Evolutionary conservation across 2,888 invertebrate genomes (phyloP).

Genomic region (Meta bourneti): DNA sequence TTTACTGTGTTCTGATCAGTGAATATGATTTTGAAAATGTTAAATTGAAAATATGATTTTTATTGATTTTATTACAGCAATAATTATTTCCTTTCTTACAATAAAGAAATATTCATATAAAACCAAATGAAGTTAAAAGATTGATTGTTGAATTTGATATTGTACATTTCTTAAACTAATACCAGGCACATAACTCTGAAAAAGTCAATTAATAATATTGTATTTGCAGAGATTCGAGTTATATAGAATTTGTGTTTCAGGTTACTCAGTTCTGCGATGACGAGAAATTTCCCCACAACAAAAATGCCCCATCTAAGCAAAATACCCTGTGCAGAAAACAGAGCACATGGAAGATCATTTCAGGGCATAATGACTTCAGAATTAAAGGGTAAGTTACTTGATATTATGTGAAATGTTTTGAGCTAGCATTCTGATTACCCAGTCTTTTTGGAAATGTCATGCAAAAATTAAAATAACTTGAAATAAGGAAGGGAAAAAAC

Average conservation of each 20-base stretch:
- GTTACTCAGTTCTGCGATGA: constrained; percentile 68
- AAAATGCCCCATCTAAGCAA: constrained; percentile 80
- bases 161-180: no score
- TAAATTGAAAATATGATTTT: no score
- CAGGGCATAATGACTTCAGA: constrained; percentile 76
- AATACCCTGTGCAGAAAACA: constrained; percentile 80
- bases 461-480: neutral
- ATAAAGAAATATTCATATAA: no score
- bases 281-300: constrained; percentile 78
- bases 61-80: no score
- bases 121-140: no score
- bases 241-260: neutral
- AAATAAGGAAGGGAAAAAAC: neutral
- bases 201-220: no score
- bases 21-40: no score
- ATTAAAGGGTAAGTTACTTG: constrained; percentile 42
- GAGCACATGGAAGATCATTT: constrained; percentile 80
- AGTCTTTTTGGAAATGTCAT: neutral
- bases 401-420: neutral
- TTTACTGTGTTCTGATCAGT: no score
- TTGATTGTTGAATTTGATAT: no score
- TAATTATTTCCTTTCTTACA: no score
- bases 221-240: no score
- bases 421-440: neutral
- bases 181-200: no score